phyloP scores from a whole-genome alignment of 2,113 vertebrate species.

The Sinocyclocheilus rhinocerous region DNA sequence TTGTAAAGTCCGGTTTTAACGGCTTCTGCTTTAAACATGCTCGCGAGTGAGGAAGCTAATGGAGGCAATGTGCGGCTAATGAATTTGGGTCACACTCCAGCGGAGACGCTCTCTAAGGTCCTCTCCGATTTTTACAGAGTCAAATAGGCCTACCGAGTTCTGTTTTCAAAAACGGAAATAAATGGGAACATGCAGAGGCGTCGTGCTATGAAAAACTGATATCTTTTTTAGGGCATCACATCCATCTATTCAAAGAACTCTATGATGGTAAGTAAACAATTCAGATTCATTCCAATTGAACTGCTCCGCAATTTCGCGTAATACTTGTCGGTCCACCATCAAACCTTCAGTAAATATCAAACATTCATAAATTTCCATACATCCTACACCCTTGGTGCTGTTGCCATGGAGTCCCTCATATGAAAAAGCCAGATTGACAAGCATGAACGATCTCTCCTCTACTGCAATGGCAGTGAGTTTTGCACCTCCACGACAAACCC shows the following conservation, averaged over 20 bases:
- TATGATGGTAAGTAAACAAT: not conserved
- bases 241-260: not conserved
- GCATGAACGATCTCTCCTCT: not conserved
- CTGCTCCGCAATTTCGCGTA: not conserved
- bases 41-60: not conserved
- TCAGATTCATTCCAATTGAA: not conserved
- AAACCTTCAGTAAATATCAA: conserved; percentile 29
- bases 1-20: not conserved
- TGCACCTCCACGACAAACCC: not conserved
- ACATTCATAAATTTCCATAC: conserved; percentile 21
- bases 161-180: conserved; percentile 24
- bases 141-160: conserved; percentile 10
- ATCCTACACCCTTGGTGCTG: not conserved
- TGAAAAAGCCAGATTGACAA: not conserved
- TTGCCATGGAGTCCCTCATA: not conserved
- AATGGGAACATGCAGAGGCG: not conserved
- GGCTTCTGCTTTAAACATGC: not conserved
- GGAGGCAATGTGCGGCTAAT: conserved; percentile 20
- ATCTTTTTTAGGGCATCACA: not conserved
- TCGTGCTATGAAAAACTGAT: not conserved
- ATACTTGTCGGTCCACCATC: conserved; percentile 1
- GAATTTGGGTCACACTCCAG: conserved; percentile 43
- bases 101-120: conserved; percentile 27
- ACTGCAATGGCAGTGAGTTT: not conserved
- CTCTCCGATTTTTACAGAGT: not conserved